These are phyloP conservation scores for Pangasius djambal DNA, from an alignment of 2,797 vertebrate genomes.

Conservation along the genomic window DNA sequence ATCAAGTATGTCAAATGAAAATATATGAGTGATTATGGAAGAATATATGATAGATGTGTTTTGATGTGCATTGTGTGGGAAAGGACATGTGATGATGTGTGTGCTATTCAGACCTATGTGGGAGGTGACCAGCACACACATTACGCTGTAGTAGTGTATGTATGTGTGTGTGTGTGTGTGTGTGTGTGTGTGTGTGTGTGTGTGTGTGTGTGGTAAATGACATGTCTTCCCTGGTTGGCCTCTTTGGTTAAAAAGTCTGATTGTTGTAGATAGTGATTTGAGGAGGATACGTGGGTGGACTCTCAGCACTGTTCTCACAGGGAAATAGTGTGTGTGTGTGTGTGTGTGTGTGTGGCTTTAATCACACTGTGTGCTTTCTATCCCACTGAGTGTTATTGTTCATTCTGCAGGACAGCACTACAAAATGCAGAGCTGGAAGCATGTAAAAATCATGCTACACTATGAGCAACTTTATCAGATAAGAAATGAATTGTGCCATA, in stretches of 20 bases:
- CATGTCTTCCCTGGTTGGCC: constrained; percentile 13
- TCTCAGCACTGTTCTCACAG: constrained; percentile 30
- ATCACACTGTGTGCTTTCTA: constrained; percentile 45
- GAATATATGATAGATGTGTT: not conserved
- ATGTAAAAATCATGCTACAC: not conserved
- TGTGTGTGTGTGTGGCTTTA: constrained; percentile 31
- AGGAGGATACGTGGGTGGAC: constrained; percentile 42
- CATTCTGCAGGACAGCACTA: constrained; percentile 26
- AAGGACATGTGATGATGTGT: not conserved
- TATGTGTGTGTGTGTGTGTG: not conserved
- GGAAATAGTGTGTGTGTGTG: constrained; percentile 22
- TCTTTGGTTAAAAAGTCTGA: constrained; percentile 34
- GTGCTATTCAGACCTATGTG: not conserved
- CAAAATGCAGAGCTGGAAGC: constrained; percentile 4
- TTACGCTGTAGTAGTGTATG: not conserved
- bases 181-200: not conserved
- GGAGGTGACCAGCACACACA: constrained; percentile 3
- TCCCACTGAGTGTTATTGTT: constrained; percentile 40
- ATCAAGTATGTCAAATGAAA: not conserved
- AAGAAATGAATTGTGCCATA: not conserved
- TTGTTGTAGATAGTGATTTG: constrained; percentile 31
- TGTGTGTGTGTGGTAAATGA: constrained; percentile 1
- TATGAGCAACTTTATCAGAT: not conserved
- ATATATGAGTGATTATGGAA: not conserved
- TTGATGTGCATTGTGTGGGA: not conserved